Evolutionary conservation across 1,140 invertebrate species (phyloP).

Genomic region (Steinernema feltiae): DNA sequence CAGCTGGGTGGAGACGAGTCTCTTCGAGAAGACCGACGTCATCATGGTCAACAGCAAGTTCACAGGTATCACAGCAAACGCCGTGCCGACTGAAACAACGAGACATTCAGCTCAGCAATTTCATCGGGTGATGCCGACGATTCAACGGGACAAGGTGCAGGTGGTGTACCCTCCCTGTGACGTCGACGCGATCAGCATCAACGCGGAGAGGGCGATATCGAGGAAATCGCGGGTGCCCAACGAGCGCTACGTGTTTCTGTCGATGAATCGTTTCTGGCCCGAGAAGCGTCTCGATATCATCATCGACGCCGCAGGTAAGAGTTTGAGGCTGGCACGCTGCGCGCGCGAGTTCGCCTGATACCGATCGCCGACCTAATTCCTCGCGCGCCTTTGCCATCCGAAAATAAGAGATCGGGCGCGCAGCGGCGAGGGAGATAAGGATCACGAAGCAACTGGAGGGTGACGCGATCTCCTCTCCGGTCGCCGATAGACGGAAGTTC

Average conservation of each 20-base stretch:
- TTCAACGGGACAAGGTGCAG: slow-evolving; percentile 44
- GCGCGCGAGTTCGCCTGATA: neutral
- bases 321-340: no score
- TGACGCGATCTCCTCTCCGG: neutral
- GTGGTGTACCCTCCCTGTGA: slow-evolving; percentile 57
- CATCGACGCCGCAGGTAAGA: slow-evolving; percentile 51
- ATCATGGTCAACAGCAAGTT: slow-evolving; percentile 57
- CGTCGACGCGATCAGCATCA: slow-evolving; percentile 45
- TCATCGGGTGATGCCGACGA: slow-evolving; percentile 48
- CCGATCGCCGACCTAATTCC: neutral
- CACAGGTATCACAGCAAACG: slow-evolving; percentile 45
- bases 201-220: slow-evolving; percentile 28
- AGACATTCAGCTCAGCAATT: slow-evolving; percentile 48
- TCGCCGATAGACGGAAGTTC: neutral
- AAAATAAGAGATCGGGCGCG: slow-evolving; percentile 11
- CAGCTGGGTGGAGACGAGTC: slow-evolving; percentile 47
- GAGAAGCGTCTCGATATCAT: slow-evolving; percentile 58
- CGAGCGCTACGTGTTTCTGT: slow-evolving; percentile 48
- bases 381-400: neutral
- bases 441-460: no score
- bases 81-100: neutral
- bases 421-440: neutral
- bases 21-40: slow-evolving; percentile 48
- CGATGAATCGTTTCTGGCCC: slow-evolving; percentile 58
- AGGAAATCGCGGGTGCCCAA: slow-evolving; percentile 41